Evolutionary conservation across 2,888 invertebrate species (phyloP).

Genomic region (Punctoribates punctum): DNA sequence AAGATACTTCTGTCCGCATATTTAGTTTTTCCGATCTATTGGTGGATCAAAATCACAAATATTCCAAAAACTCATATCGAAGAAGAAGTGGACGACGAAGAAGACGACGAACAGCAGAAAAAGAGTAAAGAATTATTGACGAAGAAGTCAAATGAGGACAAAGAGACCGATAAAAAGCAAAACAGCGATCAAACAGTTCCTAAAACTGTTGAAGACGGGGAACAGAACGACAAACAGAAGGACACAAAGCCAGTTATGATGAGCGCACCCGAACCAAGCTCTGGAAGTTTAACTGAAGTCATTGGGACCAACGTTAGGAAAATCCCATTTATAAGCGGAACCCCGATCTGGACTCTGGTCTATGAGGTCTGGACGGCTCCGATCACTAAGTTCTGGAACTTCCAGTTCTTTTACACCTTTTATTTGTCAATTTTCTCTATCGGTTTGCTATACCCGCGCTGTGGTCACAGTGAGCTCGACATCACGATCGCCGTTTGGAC

Average conservation of each 20-base stretch:
- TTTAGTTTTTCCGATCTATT: slow-evolving; percentile 54
- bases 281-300: too few species aligned
- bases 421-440: slow-evolving; percentile 49
- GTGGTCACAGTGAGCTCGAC: slow-evolving; percentile 53
- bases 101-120: slow-evolving; percentile 34
- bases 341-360: slow-evolving; percentile 50
- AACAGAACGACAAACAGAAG: too few species aligned
- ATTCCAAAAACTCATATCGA: slow-evolving; percentile 38
- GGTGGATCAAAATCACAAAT: slow-evolving; percentile 50
- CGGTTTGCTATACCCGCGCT: slow-evolving; percentile 53
- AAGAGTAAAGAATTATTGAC: not conserved
- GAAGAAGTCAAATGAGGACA: not conserved
- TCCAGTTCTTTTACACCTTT: slow-evolving; percentile 51
- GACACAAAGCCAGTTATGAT: too few species aligned
- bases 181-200: too few species aligned
- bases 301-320: too few species aligned
- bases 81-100: not conserved
- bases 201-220: too few species aligned
- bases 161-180: not conserved
- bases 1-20: slow-evolving; percentile 53
- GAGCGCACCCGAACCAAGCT: too few species aligned
- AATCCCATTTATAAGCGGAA: too few species aligned
- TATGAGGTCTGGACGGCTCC: slow-evolving; percentile 54
- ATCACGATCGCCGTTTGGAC: slow-evolving; percentile 50
- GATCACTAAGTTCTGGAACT: slow-evolving; percentile 55